These are phyloP conservation scores for Teinopalpus imperialis DNA, from an alignment of 2,888 invertebrate species.

Conservation along the genomic window DNA sequence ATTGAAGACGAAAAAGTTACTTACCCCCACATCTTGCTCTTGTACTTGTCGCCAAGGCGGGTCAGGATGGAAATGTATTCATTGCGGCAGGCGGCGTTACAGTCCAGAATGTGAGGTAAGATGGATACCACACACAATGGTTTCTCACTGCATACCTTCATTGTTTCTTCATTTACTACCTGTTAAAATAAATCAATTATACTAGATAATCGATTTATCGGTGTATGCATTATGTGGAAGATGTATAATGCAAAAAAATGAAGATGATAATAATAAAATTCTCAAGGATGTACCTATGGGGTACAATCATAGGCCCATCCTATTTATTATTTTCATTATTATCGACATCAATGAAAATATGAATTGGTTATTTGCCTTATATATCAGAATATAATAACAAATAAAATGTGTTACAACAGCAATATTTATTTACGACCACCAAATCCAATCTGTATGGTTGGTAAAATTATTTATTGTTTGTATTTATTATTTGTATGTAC, in stretches of 20 bases:
- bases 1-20: no score
- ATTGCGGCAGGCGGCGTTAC: slow-evolving; percentile 95
- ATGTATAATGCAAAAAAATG: no score
- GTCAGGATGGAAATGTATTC: slow-evolving; percentile 89
- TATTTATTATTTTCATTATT: no score
- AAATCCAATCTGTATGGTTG: background rate
- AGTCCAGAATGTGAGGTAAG: slow-evolving; percentile 97
- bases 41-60: slow-evolving; percentile 93
- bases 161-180: slow-evolving; percentile 82
- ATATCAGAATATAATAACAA: no score
- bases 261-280: no score
- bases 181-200: no score
- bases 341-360: no score
- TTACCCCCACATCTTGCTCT: slow-evolving; percentile 96
- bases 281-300: no score
- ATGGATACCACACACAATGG: slow-evolving; percentile 96
- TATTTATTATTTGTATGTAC: background rate
- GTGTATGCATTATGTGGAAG: background rate
- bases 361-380: no score
- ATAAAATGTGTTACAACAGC: background rate
- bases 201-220: no score
- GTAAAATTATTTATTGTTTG: no score
- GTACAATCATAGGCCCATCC: no score
- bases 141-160: slow-evolving; percentile 92
- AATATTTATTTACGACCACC: background rate